Percentiles rank a stretch among this genome's conserved stretches.
These are phyloP conservation scores for Patella pellucida DNA, from an alignment of 2,888 invertebrate genomes.

Conservation along the genomic window DNA sequence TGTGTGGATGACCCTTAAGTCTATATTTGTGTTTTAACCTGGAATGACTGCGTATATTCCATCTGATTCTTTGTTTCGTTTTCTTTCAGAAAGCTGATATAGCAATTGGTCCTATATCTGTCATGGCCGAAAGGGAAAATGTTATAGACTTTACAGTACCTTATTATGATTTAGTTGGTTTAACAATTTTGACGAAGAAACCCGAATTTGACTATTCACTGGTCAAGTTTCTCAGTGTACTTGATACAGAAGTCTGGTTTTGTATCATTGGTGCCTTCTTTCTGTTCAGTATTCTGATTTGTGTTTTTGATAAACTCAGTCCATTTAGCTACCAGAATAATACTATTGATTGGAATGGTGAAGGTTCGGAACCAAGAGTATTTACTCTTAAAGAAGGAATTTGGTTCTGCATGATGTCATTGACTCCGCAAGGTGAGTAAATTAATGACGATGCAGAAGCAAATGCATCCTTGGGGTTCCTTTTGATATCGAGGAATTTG, in stretches of 20 bases:
- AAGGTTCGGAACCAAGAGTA: slow-evolving; percentile 86
- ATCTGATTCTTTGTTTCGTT: not conserved
- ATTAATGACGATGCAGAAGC: no score
- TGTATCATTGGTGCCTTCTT: slow-evolving; percentile 79
- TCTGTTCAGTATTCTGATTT: slow-evolving; percentile 82
- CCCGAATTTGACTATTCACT: slow-evolving; percentile 87
- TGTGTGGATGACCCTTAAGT: no score
- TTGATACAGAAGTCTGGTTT: slow-evolving; percentile 96
- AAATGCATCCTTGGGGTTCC: no score
- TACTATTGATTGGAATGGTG: slow-evolving; percentile 78
- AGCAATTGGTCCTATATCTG: slow-evolving; percentile 91
- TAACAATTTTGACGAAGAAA: slow-evolving; percentile 94
- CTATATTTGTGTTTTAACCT: no score
- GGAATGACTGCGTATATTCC: no score
- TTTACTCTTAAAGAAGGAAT: slow-evolving; percentile 96
- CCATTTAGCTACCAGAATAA: slow-evolving; percentile 89
- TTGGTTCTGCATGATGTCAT: slow-evolving; percentile 99
- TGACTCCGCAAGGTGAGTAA: slow-evolving; percentile 83
- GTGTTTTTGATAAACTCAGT: slow-evolving; percentile 96
- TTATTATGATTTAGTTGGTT: slow-evolving; percentile 97
- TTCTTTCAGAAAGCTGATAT: slow-evolving; percentile 84
- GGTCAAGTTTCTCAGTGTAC: slow-evolving; percentile 85
- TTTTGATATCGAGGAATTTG: no score
- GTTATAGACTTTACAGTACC: slow-evolving; percentile 98
- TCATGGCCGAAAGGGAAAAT: slow-evolving; percentile 91